Evolutionary conservation across 23 tunicate species (phyloP).

Genomic region (Styela clava): DNA sequence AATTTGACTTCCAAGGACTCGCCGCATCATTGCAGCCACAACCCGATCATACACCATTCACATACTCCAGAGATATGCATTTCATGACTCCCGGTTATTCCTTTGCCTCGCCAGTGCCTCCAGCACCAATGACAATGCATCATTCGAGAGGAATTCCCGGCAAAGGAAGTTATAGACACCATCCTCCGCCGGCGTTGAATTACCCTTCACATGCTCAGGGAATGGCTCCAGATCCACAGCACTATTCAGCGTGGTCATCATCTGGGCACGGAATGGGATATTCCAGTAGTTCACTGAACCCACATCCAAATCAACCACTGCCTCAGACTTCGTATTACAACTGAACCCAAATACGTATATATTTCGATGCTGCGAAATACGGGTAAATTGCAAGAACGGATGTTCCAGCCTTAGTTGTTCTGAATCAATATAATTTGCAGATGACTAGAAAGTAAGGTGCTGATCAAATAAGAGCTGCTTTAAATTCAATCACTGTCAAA

Average conservation of each 20-base stretch:
- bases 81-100: conserved; percentile 50
- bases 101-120: conserved; percentile 26
- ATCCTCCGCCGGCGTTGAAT: conserved; percentile 45
- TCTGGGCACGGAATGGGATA: conserved; percentile 41
- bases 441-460: not conserved
- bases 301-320: conserved; percentile 50
- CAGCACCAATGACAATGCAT: conserved; percentile 49
- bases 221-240: conserved; percentile 26
- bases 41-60: conserved; percentile 68
- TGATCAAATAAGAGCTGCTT: not conserved
- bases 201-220: conserved; percentile 60
- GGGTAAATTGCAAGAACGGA: too few relatives aligned
- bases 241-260: conserved; percentile 25
- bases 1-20: conserved; percentile 97
- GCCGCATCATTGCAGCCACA: conserved; percentile 94
- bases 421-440: too few relatives aligned
- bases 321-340: conserved; percentile 95
- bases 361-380: not conserved
- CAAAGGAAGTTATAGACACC: conserved; percentile 28
- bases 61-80: conserved; percentile 57
- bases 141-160: conserved; percentile 39
- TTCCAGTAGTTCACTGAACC: conserved; percentile 6
- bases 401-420: too few relatives aligned
- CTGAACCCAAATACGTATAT: conserved; percentile 9
- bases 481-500: not conserved